These are phyloP conservation scores for Scelioninae gen. 1 DNA, from an alignment of 2,888 invertebrate species.

Conservation along the genomic window DNA sequence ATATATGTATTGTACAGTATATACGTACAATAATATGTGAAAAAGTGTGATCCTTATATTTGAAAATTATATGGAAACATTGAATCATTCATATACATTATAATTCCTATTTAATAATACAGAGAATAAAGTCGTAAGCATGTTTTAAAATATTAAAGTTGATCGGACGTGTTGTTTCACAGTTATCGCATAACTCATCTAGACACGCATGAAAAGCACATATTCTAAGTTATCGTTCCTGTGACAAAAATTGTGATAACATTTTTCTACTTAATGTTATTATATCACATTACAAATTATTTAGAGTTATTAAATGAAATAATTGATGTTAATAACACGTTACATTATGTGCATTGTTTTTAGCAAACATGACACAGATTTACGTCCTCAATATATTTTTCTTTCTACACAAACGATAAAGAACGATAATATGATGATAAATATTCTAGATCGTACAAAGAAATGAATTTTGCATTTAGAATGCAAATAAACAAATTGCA, in stretches of 20 bases:
- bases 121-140: conserved; percentile 19
- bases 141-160: conserved; percentile 8
- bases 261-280: conserved; percentile 5
- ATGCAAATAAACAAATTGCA: too few relatives aligned
- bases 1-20: too few relatives aligned
- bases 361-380: conserved; percentile 12
- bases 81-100: not conserved
- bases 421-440: too few relatives aligned
- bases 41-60: too few relatives aligned
- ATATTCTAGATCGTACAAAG: too few relatives aligned
- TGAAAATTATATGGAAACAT: too few relatives aligned
- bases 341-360: not conserved
- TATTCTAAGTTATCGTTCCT: conserved; percentile 3
- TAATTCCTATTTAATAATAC: conserved; percentile 13
- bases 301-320: conserved; percentile 9
- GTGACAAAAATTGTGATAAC: conserved; percentile 6
- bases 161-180: conserved; percentile 4
- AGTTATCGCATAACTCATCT: conserved; percentile 4
- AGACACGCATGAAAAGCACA: conserved; percentile 12
- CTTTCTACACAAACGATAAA: conserved; percentile 9
- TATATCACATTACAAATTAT: conserved; percentile 10
- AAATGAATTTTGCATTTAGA: too few relatives aligned
- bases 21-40: too few relatives aligned
- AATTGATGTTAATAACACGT: conserved; percentile 13
- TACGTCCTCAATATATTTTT: conserved; percentile 14